phyloP scores from a whole-genome alignment of 2,797 vertebrate species.

The Helarctos malayanus region DNA sequence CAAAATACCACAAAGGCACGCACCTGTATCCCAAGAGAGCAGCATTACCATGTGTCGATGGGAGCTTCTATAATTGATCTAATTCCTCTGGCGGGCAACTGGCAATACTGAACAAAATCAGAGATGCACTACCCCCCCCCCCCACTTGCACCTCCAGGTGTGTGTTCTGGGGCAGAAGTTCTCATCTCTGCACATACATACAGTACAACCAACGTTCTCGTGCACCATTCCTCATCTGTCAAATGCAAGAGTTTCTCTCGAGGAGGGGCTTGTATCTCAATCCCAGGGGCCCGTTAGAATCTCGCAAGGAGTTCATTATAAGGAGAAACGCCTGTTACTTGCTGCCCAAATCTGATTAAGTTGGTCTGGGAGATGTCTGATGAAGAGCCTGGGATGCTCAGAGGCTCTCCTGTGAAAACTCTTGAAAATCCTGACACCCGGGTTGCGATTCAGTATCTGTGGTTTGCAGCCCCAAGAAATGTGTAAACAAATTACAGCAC shows the following conservation, averaged over 20 bases:
- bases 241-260: not conserved
- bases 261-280: not conserved
- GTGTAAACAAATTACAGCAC: not conserved
- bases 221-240: not conserved
- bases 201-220: rapidly evolving
- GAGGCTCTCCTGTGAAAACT: not conserved
- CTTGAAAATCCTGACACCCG: not conserved
- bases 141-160: rapidly evolving
- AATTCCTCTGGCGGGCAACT: not conserved
- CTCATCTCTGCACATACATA: not conserved
- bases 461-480: not conserved
- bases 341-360: too few species aligned
- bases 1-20: not conserved
- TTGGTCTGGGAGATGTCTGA: not conserved
- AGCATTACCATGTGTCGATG: rapidly evolving
- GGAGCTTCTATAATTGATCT: rapidly evolving
- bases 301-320: not conserved
- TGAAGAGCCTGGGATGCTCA: rapidly evolving
- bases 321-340: not conserved
- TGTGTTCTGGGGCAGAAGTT: not conserved
- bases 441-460: not conserved
- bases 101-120: not conserved
- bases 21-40: too few species aligned
- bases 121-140: too few species aligned
- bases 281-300: not conserved